Percentiles rank a stretch among this genome's conserved stretches.
phyloP scores from a whole-genome alignment of 2,113 vertebrate species.

The Entelurus aequoreus region DNA sequence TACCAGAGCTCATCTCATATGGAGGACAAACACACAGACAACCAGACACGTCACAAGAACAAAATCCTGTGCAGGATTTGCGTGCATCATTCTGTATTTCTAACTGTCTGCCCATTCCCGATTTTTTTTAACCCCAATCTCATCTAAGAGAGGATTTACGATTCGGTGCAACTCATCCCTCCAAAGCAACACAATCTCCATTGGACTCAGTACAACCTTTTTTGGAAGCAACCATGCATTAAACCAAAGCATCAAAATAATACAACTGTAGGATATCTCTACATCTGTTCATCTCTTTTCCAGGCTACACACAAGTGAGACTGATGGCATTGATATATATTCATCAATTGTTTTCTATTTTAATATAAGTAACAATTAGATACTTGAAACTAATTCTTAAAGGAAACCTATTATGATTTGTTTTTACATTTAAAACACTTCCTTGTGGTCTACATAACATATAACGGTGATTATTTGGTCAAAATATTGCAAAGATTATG shows the following conservation, averaged over 20 bases:
- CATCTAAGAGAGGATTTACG: constrained; percentile 62
- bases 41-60: constrained; percentile 28
- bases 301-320: constrained; percentile 36
- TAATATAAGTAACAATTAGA: too few relatives aligned
- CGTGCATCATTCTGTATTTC: constrained; percentile 55
- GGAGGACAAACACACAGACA: constrained; percentile 26
- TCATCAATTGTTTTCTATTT: constrained; percentile 21
- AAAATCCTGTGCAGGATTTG: constrained; percentile 62
- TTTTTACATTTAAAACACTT: too few relatives aligned
- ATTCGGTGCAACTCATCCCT: constrained; percentile 51
- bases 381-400: too few relatives aligned
- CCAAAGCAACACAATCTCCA: constrained; percentile 59
- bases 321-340: constrained; percentile 57
- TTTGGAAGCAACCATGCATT: constrained; percentile 64
- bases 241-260: constrained; percentile 66
- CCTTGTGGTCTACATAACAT: too few relatives aligned
- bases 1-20: constrained; percentile 44
- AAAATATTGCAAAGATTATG: too few relatives aligned
- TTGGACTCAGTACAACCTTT: constrained; percentile 57
- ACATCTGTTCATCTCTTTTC: constrained; percentile 46
- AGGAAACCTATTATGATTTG: too few relatives aligned
- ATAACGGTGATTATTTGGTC: too few relatives aligned
- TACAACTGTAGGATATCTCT: constrained; percentile 59
- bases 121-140: constrained; percentile 57
- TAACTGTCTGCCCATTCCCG: constrained; percentile 52